phyloP scores from a whole-genome alignment of 2,113 vertebrate genomes.

The Oxygymnocypris stewartii region DNA sequence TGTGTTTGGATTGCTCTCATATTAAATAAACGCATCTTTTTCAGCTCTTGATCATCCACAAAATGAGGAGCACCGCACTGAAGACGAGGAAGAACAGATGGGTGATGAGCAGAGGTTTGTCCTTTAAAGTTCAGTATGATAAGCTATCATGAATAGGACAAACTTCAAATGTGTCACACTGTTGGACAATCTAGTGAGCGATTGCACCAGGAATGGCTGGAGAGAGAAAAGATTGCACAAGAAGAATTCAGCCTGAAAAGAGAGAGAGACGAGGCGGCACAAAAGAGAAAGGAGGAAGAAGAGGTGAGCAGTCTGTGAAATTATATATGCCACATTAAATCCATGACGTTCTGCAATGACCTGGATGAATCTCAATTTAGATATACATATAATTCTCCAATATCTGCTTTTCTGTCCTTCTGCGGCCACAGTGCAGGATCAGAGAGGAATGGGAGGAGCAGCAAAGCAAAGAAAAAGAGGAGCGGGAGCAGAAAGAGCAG shows the following conservation, averaged over 20 bases:
- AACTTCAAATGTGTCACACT: not conserved
- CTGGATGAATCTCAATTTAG: not conserved
- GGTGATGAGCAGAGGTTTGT: constrained; percentile 81
- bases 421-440: constrained; percentile 80
- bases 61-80: constrained; percentile 63
- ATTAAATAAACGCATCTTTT: not conserved
- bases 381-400: not conserved
- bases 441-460: constrained; percentile 95
- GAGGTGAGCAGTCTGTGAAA: constrained; percentile 76
- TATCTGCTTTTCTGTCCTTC: constrained; percentile 3
- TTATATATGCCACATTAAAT: not conserved
- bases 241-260: constrained; percentile 84
- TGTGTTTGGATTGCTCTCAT: not conserved
- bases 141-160: not conserved
- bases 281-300: constrained; percentile 85
- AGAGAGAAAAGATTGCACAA: constrained; percentile 87
- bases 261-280: constrained; percentile 85
- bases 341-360: not conserved
- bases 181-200: constrained; percentile 72
- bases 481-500: constrained; percentile 82
- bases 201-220: constrained; percentile 87
- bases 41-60: not conserved
- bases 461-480: constrained; percentile 84
- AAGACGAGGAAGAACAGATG: constrained; percentile 74
- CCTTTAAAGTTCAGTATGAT: not conserved